Percentiles rank a stretch among this genome's conserved stretches.
Conservation (phyloP, 2,797 vertebrate genomes). For the Typhlichthys eigenmanni region DNA sequence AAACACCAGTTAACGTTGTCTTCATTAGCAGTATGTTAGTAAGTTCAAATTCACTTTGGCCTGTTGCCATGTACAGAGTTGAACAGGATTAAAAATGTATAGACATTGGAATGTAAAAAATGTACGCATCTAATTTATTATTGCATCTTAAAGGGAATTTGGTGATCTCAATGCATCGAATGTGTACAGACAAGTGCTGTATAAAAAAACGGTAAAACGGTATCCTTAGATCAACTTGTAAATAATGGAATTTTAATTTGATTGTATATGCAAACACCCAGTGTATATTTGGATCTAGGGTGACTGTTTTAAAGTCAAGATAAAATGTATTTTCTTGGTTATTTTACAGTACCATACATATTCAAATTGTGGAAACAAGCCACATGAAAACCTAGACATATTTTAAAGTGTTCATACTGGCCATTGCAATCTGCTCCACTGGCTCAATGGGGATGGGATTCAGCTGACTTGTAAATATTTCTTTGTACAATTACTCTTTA, state of each 20-base stretch:
- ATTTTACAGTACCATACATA: conserved; percentile 16
- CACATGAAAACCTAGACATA: not conserved
- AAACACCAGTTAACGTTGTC: conserved; percentile 3
- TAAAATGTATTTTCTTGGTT: conserved; percentile 17
- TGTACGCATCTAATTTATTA: conserved; percentile 8
- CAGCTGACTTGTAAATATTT: too few species aligned
- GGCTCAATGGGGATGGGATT: too few species aligned
- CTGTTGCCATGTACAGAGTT: conserved; percentile 3
- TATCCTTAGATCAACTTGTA: conserved; percentile 51
- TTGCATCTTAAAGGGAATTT: conserved; percentile 12
- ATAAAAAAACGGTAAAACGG: conserved; percentile 61
- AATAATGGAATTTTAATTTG: conserved; percentile 50
- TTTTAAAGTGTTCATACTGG: too few species aligned
- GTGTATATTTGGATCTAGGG: conserved; percentile 16
- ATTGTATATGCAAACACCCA: conserved; percentile 45
- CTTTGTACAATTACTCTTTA: too few species aligned
- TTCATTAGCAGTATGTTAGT: too few species aligned
- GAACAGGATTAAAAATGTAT: conserved; percentile 26
- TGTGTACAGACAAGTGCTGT: conserved; percentile 59
- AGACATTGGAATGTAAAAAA: not conserved
- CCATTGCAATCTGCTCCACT: too few species aligned
- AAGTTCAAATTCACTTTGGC: not conserved
- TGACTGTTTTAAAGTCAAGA: conserved; percentile 26
- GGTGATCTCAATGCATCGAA: conserved; percentile 12
- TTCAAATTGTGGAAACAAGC: not conserved